Conservation (phyloP, 1,140 invertebrate genomes). For the Drosophila carrolli region DNA sequence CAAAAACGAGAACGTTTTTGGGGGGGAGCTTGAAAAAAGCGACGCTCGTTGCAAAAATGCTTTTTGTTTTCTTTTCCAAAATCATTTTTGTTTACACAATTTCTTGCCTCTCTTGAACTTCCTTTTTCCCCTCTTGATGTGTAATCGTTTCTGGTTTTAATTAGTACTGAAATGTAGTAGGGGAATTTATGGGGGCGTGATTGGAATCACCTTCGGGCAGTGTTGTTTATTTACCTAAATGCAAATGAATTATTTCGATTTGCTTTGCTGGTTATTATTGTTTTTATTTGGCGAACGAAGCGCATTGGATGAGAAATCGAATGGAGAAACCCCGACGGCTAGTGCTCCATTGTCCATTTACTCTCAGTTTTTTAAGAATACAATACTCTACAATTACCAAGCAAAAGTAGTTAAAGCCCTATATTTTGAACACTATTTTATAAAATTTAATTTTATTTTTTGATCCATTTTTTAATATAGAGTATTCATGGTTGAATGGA, state of each 20-base stretch:
- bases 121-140: constrained; percentile 5
- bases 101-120: constrained; percentile 1
- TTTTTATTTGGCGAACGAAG: constrained; percentile 16
- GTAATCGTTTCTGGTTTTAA: constrained; percentile 41
- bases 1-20: constrained; percentile 6
- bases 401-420: too few species aligned
- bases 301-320: constrained; percentile 8
- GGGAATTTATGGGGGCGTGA: constrained; percentile 26
- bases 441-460: too few species aligned
- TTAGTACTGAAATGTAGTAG: constrained; percentile 25
- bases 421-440: too few species aligned
- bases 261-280: constrained; percentile 10
- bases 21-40: constrained; percentile 1
- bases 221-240: constrained; percentile 42
- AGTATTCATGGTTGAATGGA: too few species aligned
- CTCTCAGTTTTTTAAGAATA: background rate
- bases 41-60: constrained; percentile 31
- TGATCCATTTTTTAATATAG: too few species aligned
- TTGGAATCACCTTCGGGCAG: constrained; percentile 41
- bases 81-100: constrained; percentile 28
- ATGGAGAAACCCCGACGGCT: constrained; percentile 17
- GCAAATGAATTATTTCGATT: constrained; percentile 50
- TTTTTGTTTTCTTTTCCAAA: constrained; percentile 32
- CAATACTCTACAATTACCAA: too few species aligned
- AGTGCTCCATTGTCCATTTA: background rate